Conservation (phyloP, 92 coral and sea anemone species). For the Anthopleura xanthogrammica region DNA sequence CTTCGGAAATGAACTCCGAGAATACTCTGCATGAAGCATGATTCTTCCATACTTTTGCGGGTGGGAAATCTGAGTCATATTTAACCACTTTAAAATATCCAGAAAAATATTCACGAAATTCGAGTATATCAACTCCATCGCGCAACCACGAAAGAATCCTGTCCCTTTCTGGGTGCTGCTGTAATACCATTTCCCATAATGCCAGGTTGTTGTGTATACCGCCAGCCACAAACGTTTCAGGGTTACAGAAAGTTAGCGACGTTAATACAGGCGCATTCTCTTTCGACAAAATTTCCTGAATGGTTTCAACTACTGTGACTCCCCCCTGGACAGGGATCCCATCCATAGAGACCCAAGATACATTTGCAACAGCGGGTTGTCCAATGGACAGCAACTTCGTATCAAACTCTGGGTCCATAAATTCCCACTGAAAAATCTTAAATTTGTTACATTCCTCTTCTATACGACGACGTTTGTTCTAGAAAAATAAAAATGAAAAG, state of each 20-base stretch:
- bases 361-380: not conserved
- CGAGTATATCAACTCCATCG: not conserved
- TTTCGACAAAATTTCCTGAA: not conserved
- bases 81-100: slow-evolving; percentile 14
- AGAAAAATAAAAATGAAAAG: not conserved
- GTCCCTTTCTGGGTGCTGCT: not conserved
- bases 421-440: not conserved
- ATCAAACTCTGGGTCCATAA: not conserved
- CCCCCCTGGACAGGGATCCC: slow-evolving; percentile 20
- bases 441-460: not conserved
- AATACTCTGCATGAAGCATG: too few relatives aligned
- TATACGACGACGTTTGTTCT: not conserved
- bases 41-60: not conserved
- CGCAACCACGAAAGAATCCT: not conserved
- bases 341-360: slow-evolving; percentile 11
- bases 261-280: not conserved
- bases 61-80: slow-evolving; percentile 20
- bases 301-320: not conserved
- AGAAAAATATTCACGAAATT: slow-evolving; percentile 10
- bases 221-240: slow-evolving; percentile 23
- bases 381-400: not conserved
- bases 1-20: too few relatives aligned
- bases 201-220: not conserved
- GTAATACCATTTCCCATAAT: slow-evolving; percentile 1
- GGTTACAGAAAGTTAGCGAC: slow-evolving; percentile 3